phyloP scores from a whole-genome alignment of 2,888 invertebrate genomes.

The Sussaba pulchella region DNA sequence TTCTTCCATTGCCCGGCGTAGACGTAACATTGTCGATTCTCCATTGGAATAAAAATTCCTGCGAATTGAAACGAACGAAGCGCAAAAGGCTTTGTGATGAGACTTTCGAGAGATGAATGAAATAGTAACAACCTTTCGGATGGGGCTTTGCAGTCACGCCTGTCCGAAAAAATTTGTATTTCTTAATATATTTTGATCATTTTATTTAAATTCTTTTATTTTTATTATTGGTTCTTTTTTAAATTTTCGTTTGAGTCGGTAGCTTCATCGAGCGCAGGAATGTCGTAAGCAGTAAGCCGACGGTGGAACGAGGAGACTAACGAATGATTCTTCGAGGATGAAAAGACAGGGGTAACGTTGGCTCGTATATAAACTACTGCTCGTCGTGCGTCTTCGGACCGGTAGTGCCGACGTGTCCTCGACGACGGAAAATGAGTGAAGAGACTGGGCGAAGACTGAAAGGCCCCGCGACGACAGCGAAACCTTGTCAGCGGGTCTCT shows the following conservation, averaged over 20 bases:
- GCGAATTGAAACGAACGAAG: neutral
- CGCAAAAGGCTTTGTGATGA: neutral
- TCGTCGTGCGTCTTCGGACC: constrained; percentile 55
- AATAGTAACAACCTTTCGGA: constrained; percentile 13
- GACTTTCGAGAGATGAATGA: neutral
- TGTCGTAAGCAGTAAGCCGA: neutral
- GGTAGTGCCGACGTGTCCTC: constrained; percentile 22
- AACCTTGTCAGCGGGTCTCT: constrained; percentile 74
- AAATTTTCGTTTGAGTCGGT: too few relatives aligned
- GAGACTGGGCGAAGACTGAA: constrained; percentile 66
- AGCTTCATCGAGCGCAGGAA: constrained; percentile 12
- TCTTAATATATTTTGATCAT: too few relatives aligned
- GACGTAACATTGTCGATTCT: neutral
- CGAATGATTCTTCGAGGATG: constrained; percentile 79
- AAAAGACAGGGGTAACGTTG: constrained; percentile 79
- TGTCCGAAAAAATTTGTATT: too few relatives aligned
- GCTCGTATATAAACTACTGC: constrained; percentile 59
- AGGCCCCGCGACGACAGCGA: constrained; percentile 71
- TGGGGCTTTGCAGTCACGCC: too few relatives aligned
- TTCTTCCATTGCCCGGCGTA: neutral
- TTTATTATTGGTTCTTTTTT: neutral
- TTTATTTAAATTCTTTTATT: neutral
- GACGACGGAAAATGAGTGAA: constrained; percentile 24
- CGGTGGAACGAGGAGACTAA: constrained; percentile 70
- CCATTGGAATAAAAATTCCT: neutral